Evolutionary conservation across 1,140 invertebrate species (phyloP).

Genomic region (Oncopeltus fasciatus): DNA sequence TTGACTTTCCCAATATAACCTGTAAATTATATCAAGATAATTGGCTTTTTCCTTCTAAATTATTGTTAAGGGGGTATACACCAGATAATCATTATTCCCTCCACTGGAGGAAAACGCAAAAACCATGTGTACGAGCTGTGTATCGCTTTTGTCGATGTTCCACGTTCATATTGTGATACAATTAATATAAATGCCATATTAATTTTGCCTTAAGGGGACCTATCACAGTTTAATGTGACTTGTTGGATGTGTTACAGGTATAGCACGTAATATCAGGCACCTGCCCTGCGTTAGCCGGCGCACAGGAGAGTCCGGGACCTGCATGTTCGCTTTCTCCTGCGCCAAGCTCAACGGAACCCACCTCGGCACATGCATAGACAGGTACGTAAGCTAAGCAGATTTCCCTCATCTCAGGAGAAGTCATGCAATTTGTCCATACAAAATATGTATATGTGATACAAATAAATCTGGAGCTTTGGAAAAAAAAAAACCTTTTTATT

Average conservation of each 20-base stretch:
- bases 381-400: neutral
- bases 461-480: no score
- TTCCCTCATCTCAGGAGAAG: no score
- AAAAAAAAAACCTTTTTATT: no score
- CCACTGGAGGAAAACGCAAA: no score
- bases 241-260: conserved; percentile 36
- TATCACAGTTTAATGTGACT: no score
- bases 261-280: conserved; percentile 71
- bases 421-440: no score
- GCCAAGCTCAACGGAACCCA: conserved; percentile 80
- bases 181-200: neutral
- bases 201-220: neutral
- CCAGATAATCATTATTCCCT: no score
- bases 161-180: neutral
- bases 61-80: no score
- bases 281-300: conserved; percentile 67
- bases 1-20: no score
- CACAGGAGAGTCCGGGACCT: conserved; percentile 64
- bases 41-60: no score
- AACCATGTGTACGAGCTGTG: neutral
- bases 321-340: conserved; percentile 90
- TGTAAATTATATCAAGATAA: no score
- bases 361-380: conserved; percentile 75
- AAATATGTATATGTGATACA: no score
- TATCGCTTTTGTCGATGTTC: neutral